phyloP scores from a whole-genome alignment of 2,888 invertebrate genomes.

The Tinea semifulvella region DNA sequence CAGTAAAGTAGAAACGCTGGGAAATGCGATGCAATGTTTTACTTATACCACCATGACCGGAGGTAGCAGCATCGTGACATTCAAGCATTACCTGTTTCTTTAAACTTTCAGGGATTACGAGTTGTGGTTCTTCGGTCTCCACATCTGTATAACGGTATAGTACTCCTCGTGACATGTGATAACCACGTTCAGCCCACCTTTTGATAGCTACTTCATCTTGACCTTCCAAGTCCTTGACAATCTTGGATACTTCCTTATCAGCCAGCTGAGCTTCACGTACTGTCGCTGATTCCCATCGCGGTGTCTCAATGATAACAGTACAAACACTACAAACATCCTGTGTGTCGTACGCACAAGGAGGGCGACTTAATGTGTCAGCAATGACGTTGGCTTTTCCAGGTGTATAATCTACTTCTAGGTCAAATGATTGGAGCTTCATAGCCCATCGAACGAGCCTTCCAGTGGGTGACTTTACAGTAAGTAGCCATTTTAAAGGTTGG shows the following conservation, averaged over 20 bases:
- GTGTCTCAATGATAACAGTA: slow-evolving; percentile 7
- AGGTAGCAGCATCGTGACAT: slow-evolving; percentile 22
- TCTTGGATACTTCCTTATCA: slow-evolving; percentile 19
- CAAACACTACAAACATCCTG: neutral
- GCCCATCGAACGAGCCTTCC: slow-evolving; percentile 43
- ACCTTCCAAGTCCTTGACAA: slow-evolving; percentile 16
- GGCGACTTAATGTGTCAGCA: slow-evolving; percentile 29
- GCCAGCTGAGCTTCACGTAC: slow-evolving; percentile 17
- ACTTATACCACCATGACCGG: slow-evolving; percentile 26
- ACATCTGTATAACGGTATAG: slow-evolving; percentile 21
- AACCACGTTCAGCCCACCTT: slow-evolving; percentile 23
- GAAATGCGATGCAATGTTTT: slow-evolving; percentile 20
- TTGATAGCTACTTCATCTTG: slow-evolving; percentile 9
- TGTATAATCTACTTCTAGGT: slow-evolving; percentile 29
- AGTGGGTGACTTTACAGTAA: slow-evolving; percentile 32
- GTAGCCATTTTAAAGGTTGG: slow-evolving; percentile 36
- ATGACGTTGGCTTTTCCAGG: slow-evolving; percentile 22
- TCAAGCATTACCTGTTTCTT: slow-evolving; percentile 17
- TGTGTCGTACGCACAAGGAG: slow-evolving; percentile 13
- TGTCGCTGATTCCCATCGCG: neutral
- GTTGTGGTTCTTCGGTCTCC: slow-evolving; percentile 19
- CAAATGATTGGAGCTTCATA: slow-evolving; percentile 31
- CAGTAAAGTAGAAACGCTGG: slow-evolving; percentile 23
- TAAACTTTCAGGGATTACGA: slow-evolving; percentile 21
- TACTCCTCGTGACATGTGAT: slow-evolving; percentile 21